Conservation (phyloP, 2,113 vertebrate species). For the Callionymus lyra region DNA sequence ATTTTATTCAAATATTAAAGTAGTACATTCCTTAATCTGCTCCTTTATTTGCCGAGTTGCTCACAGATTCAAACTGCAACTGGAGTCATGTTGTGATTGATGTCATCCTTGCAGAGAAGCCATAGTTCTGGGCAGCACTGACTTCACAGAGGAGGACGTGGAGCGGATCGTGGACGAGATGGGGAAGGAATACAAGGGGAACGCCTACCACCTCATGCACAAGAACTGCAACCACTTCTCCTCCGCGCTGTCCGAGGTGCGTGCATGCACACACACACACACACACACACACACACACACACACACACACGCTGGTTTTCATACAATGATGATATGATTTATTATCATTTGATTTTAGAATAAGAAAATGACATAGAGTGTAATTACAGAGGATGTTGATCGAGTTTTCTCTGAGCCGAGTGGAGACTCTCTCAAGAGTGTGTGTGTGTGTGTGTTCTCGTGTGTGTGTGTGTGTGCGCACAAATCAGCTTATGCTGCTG, state of each 20-base stretch:
- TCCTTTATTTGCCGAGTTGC: no score
- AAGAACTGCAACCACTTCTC: slow-evolving; percentile 99
- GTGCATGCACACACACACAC: not conserved
- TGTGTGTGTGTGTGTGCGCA: not conserved
- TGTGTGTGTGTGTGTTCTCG: slow-evolving; percentile 11
- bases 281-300: not conserved
- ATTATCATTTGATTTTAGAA: not conserved
- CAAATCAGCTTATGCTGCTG: slow-evolving; percentile 39
- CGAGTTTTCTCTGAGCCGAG: not conserved
- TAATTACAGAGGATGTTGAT: not conserved
- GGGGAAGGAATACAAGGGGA: slow-evolving; percentile 97
- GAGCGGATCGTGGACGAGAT: slow-evolving; percentile 95
- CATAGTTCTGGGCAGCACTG: slow-evolving; percentile 93
- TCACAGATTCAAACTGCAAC: no score
- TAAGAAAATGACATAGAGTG: not conserved
- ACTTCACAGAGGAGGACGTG: slow-evolving; percentile 95
- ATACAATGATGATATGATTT: not conserved
- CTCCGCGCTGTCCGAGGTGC: slow-evolving; percentile 92
- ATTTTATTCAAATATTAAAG: no score
- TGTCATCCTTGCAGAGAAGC: slow-evolving; percentile 74
- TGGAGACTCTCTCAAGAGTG: not conserved
- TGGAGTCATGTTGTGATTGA: no score
- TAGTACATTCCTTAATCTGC: no score
- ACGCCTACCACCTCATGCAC: slow-evolving; percentile 98
- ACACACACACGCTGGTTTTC: not conserved